phyloP scores from a whole-genome alignment of 2,113 vertebrate species.

The Himantopus leucocephalus region DNA sequence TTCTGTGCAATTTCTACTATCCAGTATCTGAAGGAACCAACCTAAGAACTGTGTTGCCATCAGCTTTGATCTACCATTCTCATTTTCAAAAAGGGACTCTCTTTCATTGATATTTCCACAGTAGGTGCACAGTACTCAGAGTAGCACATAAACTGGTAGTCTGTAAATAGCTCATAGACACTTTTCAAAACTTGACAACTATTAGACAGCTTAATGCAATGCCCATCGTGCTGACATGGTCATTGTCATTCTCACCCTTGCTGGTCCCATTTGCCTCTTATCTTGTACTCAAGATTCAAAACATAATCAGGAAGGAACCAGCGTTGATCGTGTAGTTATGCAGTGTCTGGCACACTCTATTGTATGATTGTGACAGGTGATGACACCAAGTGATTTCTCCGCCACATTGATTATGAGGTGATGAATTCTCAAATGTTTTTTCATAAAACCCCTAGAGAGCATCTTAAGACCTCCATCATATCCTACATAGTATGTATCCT shows the following conservation, averaged over 20 bases:
- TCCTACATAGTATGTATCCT: not conserved
- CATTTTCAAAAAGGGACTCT: not conserved
- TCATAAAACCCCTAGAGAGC: not conserved
- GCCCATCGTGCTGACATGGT: not conserved
- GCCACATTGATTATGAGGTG: not conserved
- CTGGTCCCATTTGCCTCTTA: not conserved
- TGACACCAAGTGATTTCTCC: not conserved
- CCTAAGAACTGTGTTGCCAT: not conserved
- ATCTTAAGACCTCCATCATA: not conserved
- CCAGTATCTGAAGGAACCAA: not conserved
- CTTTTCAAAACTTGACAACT: not conserved
- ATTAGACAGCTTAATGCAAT: not conserved
- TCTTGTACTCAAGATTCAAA: not conserved
- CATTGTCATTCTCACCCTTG: not conserved
- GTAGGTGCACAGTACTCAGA: not conserved
- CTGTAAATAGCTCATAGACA: not conserved
- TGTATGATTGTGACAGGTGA: not conserved
- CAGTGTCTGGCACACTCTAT: not conserved
- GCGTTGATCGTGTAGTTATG: not conserved
- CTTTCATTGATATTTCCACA: not conserved
- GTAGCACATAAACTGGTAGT: not conserved
- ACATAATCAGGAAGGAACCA: not conserved
- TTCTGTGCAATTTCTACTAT: not conserved
- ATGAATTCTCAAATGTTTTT: not conserved
- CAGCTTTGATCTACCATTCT: not conserved